phyloP scores from a whole-genome alignment of 1,140 invertebrate species.

The Trachelipus rathkii region DNA sequence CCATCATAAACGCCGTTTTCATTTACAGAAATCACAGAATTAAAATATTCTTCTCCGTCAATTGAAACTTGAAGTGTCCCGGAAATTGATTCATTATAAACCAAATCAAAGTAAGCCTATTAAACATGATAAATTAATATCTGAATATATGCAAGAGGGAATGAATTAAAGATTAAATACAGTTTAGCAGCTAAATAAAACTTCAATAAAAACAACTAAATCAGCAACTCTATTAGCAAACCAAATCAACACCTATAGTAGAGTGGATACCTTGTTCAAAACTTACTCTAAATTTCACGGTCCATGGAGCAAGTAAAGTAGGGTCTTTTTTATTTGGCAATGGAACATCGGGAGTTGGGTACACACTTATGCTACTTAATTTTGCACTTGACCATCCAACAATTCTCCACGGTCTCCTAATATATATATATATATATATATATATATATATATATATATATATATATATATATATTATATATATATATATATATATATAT shows the following conservation, averaged over 20 bases:
- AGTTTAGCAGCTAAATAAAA: neutral
- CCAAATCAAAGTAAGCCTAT: too few species aligned
- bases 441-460: too few species aligned
- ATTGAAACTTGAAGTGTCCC: too few species aligned
- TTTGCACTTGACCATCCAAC: neutral
- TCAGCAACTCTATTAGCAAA: neutral
- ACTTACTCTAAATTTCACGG: neutral
- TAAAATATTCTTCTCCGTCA: too few species aligned
- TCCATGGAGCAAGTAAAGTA: neutral
- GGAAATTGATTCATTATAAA: too few species aligned
- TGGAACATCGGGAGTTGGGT: neutral
- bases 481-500: too few species aligned
- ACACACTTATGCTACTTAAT: neutral
- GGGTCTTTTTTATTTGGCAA: neutral
- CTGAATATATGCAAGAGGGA: too few species aligned
- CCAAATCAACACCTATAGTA: neutral
- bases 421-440: neutral
- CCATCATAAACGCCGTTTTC: too few species aligned
- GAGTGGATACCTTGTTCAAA: neutral
- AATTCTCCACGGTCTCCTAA: neutral
- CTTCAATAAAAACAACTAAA: neutral
- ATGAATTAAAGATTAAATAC: neutral
- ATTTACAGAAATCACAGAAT: too few species aligned
- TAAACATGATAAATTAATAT: too few species aligned
- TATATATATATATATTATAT: too few species aligned